Conservation (phyloP, 64 coral and sea anemone genomes). For the Stichodactyla mertensii region DNA sequence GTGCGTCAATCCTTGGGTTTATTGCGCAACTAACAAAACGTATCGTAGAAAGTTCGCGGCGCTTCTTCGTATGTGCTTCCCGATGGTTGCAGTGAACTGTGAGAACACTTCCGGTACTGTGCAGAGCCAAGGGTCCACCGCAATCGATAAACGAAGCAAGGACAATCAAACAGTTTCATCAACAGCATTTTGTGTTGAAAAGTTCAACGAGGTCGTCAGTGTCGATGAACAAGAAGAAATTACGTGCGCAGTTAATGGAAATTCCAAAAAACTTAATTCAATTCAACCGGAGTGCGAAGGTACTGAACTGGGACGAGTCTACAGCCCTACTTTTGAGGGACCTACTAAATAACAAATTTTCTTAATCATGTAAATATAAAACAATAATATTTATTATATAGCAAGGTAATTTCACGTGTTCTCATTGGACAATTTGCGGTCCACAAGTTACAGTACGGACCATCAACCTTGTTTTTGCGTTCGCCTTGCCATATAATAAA, state of each 20-base stretch:
- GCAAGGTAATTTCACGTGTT: too few relatives aligned
- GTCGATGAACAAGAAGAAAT: background rate
- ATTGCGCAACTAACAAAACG: slow-evolving; percentile 63
- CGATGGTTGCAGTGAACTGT: background rate
- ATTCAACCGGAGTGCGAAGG: background rate
- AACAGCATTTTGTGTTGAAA: background rate
- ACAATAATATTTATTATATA: too few relatives aligned
- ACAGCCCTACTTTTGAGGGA: background rate
- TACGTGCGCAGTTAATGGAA: background rate
- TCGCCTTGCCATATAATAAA: too few relatives aligned
- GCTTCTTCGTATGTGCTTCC: slow-evolving; percentile 3
- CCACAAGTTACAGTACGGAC: too few relatives aligned
- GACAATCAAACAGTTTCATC: background rate
- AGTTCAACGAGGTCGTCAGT: slow-evolving; percentile 1
- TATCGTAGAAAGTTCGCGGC: slow-evolving; percentile 46
- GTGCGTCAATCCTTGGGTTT: slow-evolving; percentile 72
- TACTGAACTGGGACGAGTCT: background rate
- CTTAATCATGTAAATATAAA: too few relatives aligned
- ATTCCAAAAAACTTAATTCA: background rate
- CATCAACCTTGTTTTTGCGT: too few relatives aligned
- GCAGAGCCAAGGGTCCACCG: background rate
- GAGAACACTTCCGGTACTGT: background rate
- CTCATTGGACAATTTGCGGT: too few relatives aligned
- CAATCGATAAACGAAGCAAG: background rate
- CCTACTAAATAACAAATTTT: too few relatives aligned